phyloP scores from a whole-genome alignment of 2,888 invertebrate species.

The Drosophila limbata region DNA sequence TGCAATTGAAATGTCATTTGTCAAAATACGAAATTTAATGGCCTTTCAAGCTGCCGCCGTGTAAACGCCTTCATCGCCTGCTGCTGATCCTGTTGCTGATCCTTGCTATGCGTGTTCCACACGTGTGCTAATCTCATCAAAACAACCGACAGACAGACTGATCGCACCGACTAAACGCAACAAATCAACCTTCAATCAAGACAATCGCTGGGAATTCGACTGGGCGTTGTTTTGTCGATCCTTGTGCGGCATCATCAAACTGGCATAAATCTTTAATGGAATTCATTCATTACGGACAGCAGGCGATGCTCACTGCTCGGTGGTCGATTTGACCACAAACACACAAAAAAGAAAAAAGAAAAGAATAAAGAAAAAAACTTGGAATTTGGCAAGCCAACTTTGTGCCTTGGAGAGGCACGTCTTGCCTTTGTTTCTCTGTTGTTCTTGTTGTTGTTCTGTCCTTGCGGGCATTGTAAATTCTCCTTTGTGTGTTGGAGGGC shows the following conservation, averaged over 20 bases:
- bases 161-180: slow-evolving; percentile 63
- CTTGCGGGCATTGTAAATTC: slow-evolving; percentile 73
- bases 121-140: slow-evolving; percentile 83
- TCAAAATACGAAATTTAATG: slow-evolving; percentile 81
- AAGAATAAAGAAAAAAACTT: slow-evolving; percentile 11
- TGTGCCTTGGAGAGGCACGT: slow-evolving; percentile 43
- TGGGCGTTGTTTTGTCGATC: slow-evolving; percentile 54
- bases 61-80: slow-evolving; percentile 27
- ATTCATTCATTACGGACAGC: slow-evolving; percentile 77
- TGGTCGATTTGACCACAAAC: slow-evolving; percentile 69
- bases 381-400: slow-evolving; percentile 59
- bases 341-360: slow-evolving; percentile 33
- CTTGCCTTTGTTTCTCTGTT: slow-evolving; percentile 35
- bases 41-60: slow-evolving; percentile 63
- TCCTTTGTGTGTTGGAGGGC: slow-evolving; percentile 49
- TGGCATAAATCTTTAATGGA: slow-evolving; percentile 83
- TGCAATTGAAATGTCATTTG: slow-evolving; percentile 84
- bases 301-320: slow-evolving; percentile 40
- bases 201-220: slow-evolving; percentile 20
- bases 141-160: slow-evolving; percentile 50
- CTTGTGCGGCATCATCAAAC: slow-evolving; percentile 83
- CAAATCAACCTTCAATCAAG: slow-evolving; percentile 84
- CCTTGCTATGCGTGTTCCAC: slow-evolving; percentile 75
- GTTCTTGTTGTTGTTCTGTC: slow-evolving; percentile 39
- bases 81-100: slow-evolving; percentile 6